These are phyloP conservation scores for Rhingia campestris DNA, from an alignment of 2,888 invertebrate species.

Conservation along the genomic window DNA sequence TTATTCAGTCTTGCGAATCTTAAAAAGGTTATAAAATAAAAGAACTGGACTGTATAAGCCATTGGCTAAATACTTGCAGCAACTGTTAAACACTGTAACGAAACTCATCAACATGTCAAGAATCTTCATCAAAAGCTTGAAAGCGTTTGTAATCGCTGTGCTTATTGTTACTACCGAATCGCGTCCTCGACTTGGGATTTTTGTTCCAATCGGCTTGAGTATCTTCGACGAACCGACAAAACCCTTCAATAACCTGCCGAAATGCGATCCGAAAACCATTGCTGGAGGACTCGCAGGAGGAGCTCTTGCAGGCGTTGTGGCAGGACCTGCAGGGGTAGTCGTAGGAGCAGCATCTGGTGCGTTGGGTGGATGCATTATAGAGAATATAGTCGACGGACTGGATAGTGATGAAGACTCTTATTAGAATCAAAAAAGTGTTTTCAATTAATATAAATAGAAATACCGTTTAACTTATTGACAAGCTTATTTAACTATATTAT, in stretches of 20 bases:
- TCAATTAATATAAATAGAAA: no score
- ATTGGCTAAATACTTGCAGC: background rate
- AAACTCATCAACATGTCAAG: background rate
- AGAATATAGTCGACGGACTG: background rate
- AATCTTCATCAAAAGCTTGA: background rate
- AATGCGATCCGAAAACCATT: background rate
- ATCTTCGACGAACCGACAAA: constrained; percentile 1
- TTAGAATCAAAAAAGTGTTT: background rate
- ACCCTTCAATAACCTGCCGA: background rate
- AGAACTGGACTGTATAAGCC: background rate
- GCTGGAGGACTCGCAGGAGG: background rate
- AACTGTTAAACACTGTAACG: background rate
- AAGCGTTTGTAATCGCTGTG: background rate
- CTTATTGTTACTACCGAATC: background rate
- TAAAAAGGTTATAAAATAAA: background rate
- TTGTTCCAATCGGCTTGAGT: background rate
- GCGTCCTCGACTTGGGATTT: background rate
- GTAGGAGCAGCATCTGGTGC: background rate
- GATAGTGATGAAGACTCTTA: background rate
- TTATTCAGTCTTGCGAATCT: background rate
- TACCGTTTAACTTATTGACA: no score
- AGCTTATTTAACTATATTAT: no score
- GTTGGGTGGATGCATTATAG: background rate
- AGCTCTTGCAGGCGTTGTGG: background rate
- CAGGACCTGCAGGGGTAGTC: background rate